phyloP scores from a whole-genome alignment of 2,113 vertebrate genomes.

The Reinhardtius hippoglossoides region DNA sequence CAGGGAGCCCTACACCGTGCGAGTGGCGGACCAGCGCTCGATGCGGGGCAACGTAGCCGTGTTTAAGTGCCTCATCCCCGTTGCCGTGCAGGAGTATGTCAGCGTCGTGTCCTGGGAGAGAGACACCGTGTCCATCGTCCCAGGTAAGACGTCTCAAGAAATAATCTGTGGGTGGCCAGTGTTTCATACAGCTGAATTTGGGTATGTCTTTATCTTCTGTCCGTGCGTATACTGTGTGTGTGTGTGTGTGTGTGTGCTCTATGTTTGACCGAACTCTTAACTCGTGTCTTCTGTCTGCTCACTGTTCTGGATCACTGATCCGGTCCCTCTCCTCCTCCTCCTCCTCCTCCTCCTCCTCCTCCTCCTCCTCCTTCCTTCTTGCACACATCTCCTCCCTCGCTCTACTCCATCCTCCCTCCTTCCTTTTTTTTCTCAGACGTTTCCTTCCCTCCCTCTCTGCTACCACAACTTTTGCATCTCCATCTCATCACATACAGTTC shows the following conservation, averaged over 20 bases:
- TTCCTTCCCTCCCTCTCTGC: conserved; percentile 10
- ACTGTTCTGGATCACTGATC: conserved; percentile 80
- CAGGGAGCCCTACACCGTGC: conserved; percentile 99
- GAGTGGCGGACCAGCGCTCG: conserved; percentile 98
- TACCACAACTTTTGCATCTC: conserved; percentile 22
- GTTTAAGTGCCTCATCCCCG: conserved; percentile 99
- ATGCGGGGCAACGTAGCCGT: conserved; percentile 99
- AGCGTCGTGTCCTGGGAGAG: conserved; percentile 99
- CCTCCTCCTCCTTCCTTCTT: not conserved
- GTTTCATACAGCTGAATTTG: conserved; percentile 23
- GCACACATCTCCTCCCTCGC: conserved; percentile 20
- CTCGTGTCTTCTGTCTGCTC: conserved; percentile 78
- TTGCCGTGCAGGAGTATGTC: conserved; percentile 98
- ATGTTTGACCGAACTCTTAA: conserved; percentile 72
- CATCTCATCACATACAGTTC: conserved; percentile 12
- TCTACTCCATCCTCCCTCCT: not conserved
- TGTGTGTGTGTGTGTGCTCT: conserved; percentile 28
- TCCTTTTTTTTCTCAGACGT: conserved; percentile 8
- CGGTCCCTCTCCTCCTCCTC: conserved; percentile 35
- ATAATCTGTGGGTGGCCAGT: not conserved
- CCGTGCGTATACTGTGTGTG: conserved; percentile 27
- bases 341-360: too few species aligned
- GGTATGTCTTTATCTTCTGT: conserved; percentile 22
- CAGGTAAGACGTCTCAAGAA: conserved; percentile 86
- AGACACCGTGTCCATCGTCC: conserved; percentile 96